Conservation (phyloP, 1,140 invertebrate species). For the Telenomus remus region DNA sequence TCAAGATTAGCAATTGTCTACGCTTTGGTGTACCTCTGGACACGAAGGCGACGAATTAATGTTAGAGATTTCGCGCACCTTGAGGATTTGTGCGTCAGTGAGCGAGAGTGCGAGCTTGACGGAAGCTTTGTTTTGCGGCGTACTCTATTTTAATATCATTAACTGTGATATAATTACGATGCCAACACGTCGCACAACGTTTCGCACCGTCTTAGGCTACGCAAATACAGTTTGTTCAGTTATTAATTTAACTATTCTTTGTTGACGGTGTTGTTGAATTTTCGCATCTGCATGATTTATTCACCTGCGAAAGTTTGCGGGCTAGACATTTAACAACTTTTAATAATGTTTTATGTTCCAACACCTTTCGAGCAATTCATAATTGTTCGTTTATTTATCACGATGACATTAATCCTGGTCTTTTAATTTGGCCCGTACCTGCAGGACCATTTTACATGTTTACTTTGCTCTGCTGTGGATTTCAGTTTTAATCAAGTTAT, state of each 20-base stretch:
- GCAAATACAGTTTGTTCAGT: conserved; percentile 19
- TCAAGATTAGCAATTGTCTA: conserved; percentile 64
- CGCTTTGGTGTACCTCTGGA: conserved; percentile 56
- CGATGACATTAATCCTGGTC: neutral
- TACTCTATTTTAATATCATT: conserved; percentile 16
- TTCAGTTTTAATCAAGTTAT: too few species aligned
- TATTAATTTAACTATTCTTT: conserved; percentile 28
- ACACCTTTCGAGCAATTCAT: conserved; percentile 2
- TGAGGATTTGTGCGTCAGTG: conserved; percentile 14
- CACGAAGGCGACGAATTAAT: conserved; percentile 63
- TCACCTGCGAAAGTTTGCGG: conserved; percentile 26
- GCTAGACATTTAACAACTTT: conserved; percentile 30
- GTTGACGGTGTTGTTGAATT: conserved; percentile 12
- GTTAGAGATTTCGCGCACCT: conserved; percentile 37
- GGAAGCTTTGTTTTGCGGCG: conserved; percentile 17
- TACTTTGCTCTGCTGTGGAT: too few species aligned
- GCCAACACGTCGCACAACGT: neutral
- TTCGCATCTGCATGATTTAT: conserved; percentile 26
- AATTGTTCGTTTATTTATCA: conserved; percentile 16
- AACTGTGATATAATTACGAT: conserved; percentile 4
- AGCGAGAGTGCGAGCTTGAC: conserved; percentile 15
- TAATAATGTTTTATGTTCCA: conserved; percentile 30
- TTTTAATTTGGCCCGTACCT: neutral
- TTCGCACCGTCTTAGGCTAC: neutral
- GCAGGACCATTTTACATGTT: too few species aligned